Evolutionary conservation across 53 echinoderm and acorn worm species (phyloP).

Genomic region (Apostichopus leukothele): DNA sequence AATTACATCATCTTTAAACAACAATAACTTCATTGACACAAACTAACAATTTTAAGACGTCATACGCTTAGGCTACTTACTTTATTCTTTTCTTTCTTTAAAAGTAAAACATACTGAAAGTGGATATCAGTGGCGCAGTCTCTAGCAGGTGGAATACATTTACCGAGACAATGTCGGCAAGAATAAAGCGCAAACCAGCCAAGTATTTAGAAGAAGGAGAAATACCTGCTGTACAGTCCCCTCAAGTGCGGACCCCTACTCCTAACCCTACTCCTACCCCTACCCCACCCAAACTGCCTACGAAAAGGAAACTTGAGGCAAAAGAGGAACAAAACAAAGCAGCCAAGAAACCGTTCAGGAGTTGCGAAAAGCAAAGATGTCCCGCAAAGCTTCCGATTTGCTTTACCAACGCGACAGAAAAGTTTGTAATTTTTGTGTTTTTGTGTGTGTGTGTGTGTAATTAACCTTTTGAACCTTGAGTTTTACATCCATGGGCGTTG

Average conservation of each 20-base stretch:
- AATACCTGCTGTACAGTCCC: slow-evolving; percentile 8
- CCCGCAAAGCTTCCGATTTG: slow-evolving; percentile 82
- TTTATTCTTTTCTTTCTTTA: too few species aligned
- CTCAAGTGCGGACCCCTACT: neutral
- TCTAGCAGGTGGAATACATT: too few species aligned
- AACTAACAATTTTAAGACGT: too few species aligned
- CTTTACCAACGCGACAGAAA: slow-evolving; percentile 74
- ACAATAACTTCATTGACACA: too few species aligned
- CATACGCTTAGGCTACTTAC: too few species aligned
- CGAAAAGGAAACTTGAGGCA: slow-evolving; percentile 21
- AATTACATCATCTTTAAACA: too few species aligned
- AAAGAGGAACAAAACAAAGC: slow-evolving; percentile 40
- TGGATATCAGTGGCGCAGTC: too few species aligned
- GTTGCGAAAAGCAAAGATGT: slow-evolving; percentile 91
- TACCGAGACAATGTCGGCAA: slow-evolving; percentile 57
- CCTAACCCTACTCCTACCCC: neutral
- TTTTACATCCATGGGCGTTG: neutral
- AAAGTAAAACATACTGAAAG: too few species aligned
- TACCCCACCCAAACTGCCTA: neutral
- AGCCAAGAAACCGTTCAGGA: slow-evolving; percentile 61
- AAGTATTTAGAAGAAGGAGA: slow-evolving; percentile 77
- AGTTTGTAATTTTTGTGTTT: slow-evolving; percentile 41
- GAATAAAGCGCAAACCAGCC: slow-evolving; percentile 74
- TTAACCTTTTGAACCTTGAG: neutral
- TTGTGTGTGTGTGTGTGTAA: neutral